Evolutionary conservation across 1,140 invertebrate genomes (phyloP).

Genomic region (Hesperophylax magnus): DNA sequence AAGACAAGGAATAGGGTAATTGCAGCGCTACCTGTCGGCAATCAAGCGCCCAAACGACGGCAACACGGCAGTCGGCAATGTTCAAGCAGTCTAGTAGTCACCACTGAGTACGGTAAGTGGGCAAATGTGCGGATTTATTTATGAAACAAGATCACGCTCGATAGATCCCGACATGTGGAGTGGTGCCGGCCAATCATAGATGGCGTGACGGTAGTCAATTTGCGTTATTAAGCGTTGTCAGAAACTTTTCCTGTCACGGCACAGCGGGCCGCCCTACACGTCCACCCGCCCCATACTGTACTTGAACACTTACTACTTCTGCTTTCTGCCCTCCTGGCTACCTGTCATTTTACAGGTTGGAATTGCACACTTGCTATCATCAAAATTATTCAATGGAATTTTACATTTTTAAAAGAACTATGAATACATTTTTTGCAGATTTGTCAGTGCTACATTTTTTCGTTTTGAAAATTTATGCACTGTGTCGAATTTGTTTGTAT

Average conservation of each 20-base stretch:
- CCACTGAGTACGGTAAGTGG: constrained; percentile 11
- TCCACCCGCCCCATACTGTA: not conserved
- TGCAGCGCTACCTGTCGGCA: constrained; percentile 30
- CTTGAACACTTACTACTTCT: not conserved
- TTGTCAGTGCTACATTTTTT: too few relatives aligned
- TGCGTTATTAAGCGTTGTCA: constrained; percentile 53
- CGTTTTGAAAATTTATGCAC: too few relatives aligned
- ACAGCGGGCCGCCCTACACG: constrained; percentile 2
- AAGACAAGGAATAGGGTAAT: too few relatives aligned
- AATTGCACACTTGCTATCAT: not conserved
- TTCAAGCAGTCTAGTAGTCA: too few relatives aligned
- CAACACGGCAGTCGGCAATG: not conserved
- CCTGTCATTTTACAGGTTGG: constrained; percentile 42
- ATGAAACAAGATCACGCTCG: constrained; percentile 54
- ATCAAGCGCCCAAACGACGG: constrained; percentile 27
- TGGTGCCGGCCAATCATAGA: constrained; percentile 43
- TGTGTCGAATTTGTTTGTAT: too few relatives aligned
- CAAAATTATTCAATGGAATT: too few relatives aligned
- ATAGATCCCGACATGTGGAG: constrained; percentile 38
- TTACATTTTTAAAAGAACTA: not conserved
- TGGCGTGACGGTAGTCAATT: constrained; percentile 54
- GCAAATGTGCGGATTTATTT: constrained; percentile 53
- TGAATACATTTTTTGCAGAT: too few relatives aligned
- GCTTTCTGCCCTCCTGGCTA: not conserved
- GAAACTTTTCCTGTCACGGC: constrained; percentile 55